phyloP scores from a whole-genome alignment of 1,140 invertebrate species.

The Vollenhovia emeryi region DNA sequence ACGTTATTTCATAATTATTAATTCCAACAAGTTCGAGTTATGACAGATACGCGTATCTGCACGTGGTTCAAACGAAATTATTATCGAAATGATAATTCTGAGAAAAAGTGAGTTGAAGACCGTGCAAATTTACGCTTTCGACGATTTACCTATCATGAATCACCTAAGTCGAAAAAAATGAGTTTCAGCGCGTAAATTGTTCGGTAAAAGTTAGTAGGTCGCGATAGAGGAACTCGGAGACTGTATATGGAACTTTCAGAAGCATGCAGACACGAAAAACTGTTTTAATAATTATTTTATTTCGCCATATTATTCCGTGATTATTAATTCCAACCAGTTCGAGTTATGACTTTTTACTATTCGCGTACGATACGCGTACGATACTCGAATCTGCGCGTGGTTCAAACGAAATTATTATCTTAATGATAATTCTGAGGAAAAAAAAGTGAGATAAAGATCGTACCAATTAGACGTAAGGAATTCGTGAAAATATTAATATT shows the following conservation, averaged over 20 bases:
- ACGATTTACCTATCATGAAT: constrained; percentile 23
- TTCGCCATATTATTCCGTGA: background rate
- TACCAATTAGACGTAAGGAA: background rate
- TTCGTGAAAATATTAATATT: background rate
- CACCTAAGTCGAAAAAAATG: constrained; percentile 14
- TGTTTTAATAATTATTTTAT: background rate
- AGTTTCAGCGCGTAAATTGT: background rate
- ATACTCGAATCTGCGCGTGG: background rate
- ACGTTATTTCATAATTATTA: background rate
- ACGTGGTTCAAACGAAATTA: background rate
- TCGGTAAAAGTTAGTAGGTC: background rate
- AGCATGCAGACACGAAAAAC: background rate
- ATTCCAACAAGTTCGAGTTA: background rate
- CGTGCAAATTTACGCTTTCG: constrained; percentile 38
- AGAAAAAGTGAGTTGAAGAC: no score
- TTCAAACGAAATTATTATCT: background rate
- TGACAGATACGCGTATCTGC: background rate
- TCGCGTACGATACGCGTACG: no score
- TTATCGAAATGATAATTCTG: background rate
- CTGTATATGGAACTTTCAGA: background rate
- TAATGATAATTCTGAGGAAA: background rate
- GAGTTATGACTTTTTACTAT: background rate
- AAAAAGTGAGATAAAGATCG: background rate
- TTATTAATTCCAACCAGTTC: background rate
- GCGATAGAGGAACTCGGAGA: background rate